Conservation (phyloP, 2,113 vertebrate species). For the human (Homo sapiens) region DNA sequence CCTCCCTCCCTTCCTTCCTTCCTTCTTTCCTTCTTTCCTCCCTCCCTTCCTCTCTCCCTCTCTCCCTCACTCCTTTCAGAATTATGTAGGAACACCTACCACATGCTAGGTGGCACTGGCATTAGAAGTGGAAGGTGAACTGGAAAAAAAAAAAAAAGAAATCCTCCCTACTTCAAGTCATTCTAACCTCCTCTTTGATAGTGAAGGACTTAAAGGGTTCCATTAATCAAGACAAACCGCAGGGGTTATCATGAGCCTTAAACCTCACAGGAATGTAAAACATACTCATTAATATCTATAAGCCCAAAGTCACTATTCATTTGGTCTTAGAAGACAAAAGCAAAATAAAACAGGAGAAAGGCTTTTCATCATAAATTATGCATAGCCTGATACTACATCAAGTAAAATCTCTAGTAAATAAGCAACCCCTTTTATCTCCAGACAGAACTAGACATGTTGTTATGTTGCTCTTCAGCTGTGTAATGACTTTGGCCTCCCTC, state of each 20-base stretch:
- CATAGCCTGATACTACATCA: constrained; percentile 18
- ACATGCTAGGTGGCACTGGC: not conserved
- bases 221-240: constrained; percentile 46
- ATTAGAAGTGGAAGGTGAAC: not conserved
- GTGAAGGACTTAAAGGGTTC: constrained; percentile 41
- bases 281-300: constrained; percentile 50
- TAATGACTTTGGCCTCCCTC: not conserved
- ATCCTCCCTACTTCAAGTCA: not conserved
- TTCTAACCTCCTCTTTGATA: constrained; percentile 7
- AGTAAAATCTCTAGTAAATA: constrained; percentile 48
- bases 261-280: constrained; percentile 26
- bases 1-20: not conserved
- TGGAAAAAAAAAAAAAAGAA: not conserved
- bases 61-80: not conserved
- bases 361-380: constrained; percentile 70
- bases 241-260: constrained; percentile 1
- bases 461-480: not conserved
- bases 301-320: constrained; percentile 39
- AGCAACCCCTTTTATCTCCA: constrained; percentile 54
- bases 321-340: constrained; percentile 51
- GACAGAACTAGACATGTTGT: not conserved
- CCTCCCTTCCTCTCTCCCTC: not conserved
- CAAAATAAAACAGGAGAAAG: constrained; percentile 45
- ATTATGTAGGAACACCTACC: not conserved
- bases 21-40: too few relatives aligned